Percentiles rank a stretch among this genome's conserved stretches.
phyloP scores from a whole-genome alignment of 2,113 vertebrate genomes.

The Crotalus helleri region DNA sequence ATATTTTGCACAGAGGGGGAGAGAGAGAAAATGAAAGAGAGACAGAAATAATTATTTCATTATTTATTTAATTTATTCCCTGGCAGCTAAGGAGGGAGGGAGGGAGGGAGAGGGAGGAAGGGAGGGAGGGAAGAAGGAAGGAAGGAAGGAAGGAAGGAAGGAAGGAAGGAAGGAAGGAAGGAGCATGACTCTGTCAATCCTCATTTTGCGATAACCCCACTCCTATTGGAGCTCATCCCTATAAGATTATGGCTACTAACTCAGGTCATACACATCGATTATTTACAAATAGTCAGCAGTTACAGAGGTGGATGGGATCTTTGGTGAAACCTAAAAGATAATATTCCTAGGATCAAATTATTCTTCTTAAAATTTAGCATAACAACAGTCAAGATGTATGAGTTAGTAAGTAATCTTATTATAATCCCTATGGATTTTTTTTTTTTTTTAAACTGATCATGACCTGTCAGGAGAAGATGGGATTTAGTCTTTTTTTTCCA shows the following conservation, averaged over 20 bases:
- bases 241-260: neutral
- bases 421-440: neutral
- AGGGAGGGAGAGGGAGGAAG: neutral
- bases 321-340: neutral
- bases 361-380: neutral
- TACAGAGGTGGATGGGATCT: neutral
- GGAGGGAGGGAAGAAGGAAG: fast-evolving
- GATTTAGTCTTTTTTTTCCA: neutral
- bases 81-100: neutral
- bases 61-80: neutral
- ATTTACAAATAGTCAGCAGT: neutral
- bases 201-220: neutral
- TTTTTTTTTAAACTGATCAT: neutral
- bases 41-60: neutral
- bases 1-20: neutral
- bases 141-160: neutral
- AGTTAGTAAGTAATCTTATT: neutral
- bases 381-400: neutral
- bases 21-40: neutral
- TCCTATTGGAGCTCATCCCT: neutral
- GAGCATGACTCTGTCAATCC: neutral
- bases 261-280: neutral
- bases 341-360: neutral
- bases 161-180: neutral
- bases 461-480: neutral